Percentiles rank a stretch among this genome's conserved stretches.
Conservation (phyloP, 2,113 vertebrate genomes). For the Neogobius melanostomus region DNA sequence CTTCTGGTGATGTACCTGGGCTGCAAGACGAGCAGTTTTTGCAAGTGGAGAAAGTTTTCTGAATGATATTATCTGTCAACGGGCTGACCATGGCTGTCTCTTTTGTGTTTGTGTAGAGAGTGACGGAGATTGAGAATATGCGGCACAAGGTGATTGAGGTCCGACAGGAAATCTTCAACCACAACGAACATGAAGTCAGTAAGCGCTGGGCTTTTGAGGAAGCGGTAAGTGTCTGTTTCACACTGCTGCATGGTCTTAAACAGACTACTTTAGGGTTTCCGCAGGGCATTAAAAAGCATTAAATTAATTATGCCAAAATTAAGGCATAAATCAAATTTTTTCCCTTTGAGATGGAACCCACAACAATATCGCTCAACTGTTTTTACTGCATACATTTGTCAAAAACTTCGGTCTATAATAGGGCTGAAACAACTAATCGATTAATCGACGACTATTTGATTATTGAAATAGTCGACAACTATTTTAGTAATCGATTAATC, state of each 20-base stretch:
- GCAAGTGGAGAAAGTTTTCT: slow-evolving; percentile 63
- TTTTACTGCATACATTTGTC: background rate
- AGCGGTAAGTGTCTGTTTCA: slow-evolving; percentile 79
- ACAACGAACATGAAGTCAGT: slow-evolving; percentile 99
- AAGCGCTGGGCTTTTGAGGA: slow-evolving; percentile 98
- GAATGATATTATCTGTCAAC: background rate
- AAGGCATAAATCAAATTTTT: no score
- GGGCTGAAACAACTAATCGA: no score
- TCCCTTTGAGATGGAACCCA: no score
- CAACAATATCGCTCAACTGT: no score
- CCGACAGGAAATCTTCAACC: slow-evolving; percentile 96
- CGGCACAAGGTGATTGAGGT: slow-evolving; percentile 94
- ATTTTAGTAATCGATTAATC: no score
- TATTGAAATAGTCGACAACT: no score
- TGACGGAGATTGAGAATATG: slow-evolving; percentile 99
- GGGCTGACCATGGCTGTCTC: slow-evolving; percentile 30
- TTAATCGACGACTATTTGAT: no score
- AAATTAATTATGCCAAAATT: no score
- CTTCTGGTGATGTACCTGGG: slow-evolving; percentile 79
- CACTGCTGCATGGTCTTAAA: background rate
- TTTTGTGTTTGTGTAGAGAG: slow-evolving; percentile 78
- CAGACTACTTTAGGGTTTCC: no score
- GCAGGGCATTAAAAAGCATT: no score
- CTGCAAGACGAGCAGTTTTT: slow-evolving; percentile 74
- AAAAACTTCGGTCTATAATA: background rate